These are phyloP conservation scores for Pachycephala philippinensis DNA, from an alignment of 2,113 vertebrate species.

Conservation along the genomic window DNA sequence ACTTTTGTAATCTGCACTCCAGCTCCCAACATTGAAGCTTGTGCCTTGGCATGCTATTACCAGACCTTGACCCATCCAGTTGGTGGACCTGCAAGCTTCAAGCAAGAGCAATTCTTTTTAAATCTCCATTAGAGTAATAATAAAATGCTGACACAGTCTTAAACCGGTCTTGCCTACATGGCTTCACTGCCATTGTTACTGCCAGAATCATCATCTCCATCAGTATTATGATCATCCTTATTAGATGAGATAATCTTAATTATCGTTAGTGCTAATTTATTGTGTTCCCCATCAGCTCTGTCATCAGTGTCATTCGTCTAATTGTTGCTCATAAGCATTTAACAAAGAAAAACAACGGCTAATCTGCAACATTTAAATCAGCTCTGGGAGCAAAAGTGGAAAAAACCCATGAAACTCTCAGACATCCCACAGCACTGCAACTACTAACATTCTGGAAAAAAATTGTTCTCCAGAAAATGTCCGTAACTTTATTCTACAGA, in stretches of 20 bases:
- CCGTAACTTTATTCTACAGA: not conserved
- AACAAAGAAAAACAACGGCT: constrained; percentile 26
- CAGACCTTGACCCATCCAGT: not conserved
- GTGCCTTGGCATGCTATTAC: not conserved
- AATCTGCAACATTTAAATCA: constrained; percentile 16
- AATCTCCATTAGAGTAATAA: not conserved
- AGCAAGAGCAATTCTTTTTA: not conserved
- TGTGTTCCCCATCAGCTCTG: constrained; percentile 28
- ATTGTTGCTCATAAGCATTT: not conserved
- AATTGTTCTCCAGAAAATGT: not conserved
- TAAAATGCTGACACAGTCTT: not conserved
- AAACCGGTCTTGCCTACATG: not conserved
- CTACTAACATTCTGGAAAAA: not conserved
- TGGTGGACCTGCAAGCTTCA: not conserved
- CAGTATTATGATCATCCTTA: constrained; percentile 14
- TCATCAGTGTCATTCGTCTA: not conserved
- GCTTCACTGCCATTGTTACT: not conserved
- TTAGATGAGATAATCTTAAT: constrained; percentile 38
- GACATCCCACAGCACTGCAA: not conserved
- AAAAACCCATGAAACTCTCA: not conserved
- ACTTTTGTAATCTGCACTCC: not conserved
- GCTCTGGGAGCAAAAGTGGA: not conserved
- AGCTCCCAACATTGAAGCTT: not conserved
- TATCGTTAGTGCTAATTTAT: constrained; percentile 35
- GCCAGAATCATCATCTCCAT: not conserved